Evolutionary conservation across 2,113 vertebrate species (phyloP), one percentile per base, ranked within the genome.

Genomic region (Ceuthmochares aereus): DNA sequence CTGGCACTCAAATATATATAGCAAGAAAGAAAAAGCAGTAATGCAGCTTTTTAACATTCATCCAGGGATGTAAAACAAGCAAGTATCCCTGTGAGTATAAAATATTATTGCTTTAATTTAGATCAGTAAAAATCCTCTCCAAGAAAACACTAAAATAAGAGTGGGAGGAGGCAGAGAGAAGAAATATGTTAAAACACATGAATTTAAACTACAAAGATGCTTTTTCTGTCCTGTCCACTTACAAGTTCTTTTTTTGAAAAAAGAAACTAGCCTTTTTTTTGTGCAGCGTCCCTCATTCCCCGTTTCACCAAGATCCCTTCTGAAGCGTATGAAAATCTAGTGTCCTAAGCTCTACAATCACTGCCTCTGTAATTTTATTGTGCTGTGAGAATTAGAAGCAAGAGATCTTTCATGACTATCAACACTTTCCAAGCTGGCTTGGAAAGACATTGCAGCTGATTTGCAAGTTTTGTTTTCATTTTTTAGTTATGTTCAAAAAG

Each of bases 81-180:
- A 94, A 92, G 47, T 40, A 86, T 67, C 83, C 90, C 87, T 80
- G 32, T 10, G 75, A 83, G 54, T 56, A 88, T 87, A 88, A 93
- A 88, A 88, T 81, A 94, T 60, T 84, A 96, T 72, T 91, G 37
- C 37, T 90, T 92, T 93, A 81, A 93, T 90, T 95, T 73, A 90
- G 58, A 84, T 90, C 66, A 69, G 49, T 68, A 90, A 74, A 90
- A 88, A 68, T 7, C 13, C 62, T 94, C 55, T 94, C 90, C 76
- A 89, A 86, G 75, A 90, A 94, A 88, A 86, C 4, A 40, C 14
- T 76, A 17, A 67, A 87, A 15, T 55, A 54, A 69, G 51, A 86
- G 42, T 29, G 51, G 64, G 55, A 85, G 47, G 34, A 92, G 49
- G 49, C 23, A 88, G 56, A 86, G 82, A 77, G 22, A 79, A 56